Percentiles rank a stretch among this genome's conserved stretches.
phyloP scores from a whole-genome alignment of 1,140 invertebrate genomes.

The Rhagoletis pomonella region DNA sequence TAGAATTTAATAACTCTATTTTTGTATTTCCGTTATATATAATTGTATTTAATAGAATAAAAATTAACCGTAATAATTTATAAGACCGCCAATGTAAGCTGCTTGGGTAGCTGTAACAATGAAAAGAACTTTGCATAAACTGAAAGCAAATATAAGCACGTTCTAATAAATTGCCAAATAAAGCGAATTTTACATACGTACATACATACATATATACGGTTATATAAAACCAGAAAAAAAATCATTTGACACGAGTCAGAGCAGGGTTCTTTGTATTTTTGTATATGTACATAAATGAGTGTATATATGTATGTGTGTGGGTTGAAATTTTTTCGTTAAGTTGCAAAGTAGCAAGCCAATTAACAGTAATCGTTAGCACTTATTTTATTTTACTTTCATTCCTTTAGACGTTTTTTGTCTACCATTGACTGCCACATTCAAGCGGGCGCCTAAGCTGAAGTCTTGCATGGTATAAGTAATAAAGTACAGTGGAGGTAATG shows the following conservation, averaged over 20 bases:
- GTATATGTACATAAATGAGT: not conserved
- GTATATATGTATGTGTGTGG: not conserved
- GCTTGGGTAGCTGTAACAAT: not conserved
- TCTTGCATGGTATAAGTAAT: not conserved
- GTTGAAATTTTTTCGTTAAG: not conserved
- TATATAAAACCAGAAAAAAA: not conserved
- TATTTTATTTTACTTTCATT: conserved; percentile 37
- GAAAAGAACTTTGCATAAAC: not conserved
- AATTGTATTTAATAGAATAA: not conserved
- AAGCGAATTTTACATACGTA: no score
- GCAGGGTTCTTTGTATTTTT: not conserved
- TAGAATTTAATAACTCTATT: no score
- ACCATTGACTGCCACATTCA: not conserved
- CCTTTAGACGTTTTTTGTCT: not conserved
- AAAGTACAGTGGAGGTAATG: not conserved
- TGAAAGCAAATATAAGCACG: not conserved
- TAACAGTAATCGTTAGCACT: not conserved
- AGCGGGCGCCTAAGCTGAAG: not conserved
- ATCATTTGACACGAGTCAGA: not conserved
- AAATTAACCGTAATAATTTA: not conserved
- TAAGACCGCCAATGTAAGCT: not conserved
- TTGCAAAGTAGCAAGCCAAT: conserved; percentile 26
- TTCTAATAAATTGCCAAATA: no score
- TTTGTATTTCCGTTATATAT: not conserved
- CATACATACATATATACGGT: no score